A percentile compares a stretch with the other conserved stretches of the same genome.
phyloP scores from a whole-genome alignment of 2,888 invertebrate genomes.

The Dryococelus australis region DNA sequence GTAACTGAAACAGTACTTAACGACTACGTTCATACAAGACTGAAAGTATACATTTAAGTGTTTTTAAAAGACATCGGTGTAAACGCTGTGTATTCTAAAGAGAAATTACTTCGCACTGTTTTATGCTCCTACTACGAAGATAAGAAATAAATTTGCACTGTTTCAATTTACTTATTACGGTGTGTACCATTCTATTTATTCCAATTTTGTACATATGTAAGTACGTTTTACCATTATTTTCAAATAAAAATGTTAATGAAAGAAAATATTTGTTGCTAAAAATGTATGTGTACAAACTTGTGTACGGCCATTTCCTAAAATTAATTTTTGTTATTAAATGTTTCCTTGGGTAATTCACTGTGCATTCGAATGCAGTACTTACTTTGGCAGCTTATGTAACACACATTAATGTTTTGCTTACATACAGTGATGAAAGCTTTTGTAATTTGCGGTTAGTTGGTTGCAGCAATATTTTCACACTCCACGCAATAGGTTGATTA shows the following conservation, averaged over 20 bases:
- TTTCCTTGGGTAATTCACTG: no score
- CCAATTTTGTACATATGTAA: constrained; percentile 16
- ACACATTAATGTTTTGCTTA: no score
- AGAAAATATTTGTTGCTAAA: neutral
- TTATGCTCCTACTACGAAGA: constrained; percentile 2
- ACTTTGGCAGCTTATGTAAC: no score
- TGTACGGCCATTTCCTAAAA: no score
- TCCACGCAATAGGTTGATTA: no score
- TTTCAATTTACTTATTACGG: constrained; percentile 9
- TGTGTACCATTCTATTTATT: constrained; percentile 16
- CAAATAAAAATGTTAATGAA: neutral
- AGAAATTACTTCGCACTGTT: neutral
- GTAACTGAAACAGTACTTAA: neutral
- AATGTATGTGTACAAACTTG: neutral
- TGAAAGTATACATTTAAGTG: neutral
- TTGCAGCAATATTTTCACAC: no score
- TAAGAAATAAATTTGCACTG: neutral
- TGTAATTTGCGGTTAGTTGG: no score
- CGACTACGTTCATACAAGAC: constrained; percentile 16
- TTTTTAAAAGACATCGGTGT: constrained; percentile 8
- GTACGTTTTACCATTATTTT: constrained; percentile 11
- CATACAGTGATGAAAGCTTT: no score
- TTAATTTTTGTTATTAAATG: no score
- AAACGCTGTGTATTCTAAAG: neutral
- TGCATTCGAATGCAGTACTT: no score